Evolutionary conservation across 2,797 vertebrate genomes (phyloP).

Genomic region (Pseudomugil tenellus): DNA sequence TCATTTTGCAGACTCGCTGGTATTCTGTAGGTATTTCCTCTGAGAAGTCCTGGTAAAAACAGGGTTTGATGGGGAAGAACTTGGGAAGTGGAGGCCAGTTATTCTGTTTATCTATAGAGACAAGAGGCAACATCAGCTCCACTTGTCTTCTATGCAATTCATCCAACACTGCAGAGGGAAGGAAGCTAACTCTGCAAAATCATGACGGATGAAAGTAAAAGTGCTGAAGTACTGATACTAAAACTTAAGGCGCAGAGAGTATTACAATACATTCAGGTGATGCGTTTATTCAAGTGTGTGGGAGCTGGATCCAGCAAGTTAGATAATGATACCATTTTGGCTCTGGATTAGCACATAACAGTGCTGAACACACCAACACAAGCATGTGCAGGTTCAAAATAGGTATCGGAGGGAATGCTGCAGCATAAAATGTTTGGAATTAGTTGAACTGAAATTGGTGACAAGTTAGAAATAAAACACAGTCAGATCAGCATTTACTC

Average conservation of each 20-base stretch:
- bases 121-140: neutral
- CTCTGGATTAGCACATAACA: neutral
- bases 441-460: neutral
- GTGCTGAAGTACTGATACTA: neutral
- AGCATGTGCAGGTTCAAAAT: neutral
- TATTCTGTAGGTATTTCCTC: conserved; percentile 91
- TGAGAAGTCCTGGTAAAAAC: conserved; percentile 96
- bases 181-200: neutral
- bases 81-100: conserved; percentile 96
- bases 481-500: neutral
- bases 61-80: conserved; percentile 91
- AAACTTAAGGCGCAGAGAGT: neutral
- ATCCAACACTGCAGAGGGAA: neutral
- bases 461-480: neutral
- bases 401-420: too few species aligned
- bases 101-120: conserved; percentile 87
- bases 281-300: too few species aligned
- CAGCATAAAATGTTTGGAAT: neutral
- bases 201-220: neutral
- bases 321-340: neutral
- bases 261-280: neutral
- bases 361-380: neutral
- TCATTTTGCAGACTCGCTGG: conserved; percentile 93
- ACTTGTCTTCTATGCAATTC: neutral
- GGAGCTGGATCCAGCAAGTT: neutral